These are phyloP conservation scores for Drosophila obscura DNA, from an alignment of 1,140 invertebrate species.

Conservation along the genomic window DNA sequence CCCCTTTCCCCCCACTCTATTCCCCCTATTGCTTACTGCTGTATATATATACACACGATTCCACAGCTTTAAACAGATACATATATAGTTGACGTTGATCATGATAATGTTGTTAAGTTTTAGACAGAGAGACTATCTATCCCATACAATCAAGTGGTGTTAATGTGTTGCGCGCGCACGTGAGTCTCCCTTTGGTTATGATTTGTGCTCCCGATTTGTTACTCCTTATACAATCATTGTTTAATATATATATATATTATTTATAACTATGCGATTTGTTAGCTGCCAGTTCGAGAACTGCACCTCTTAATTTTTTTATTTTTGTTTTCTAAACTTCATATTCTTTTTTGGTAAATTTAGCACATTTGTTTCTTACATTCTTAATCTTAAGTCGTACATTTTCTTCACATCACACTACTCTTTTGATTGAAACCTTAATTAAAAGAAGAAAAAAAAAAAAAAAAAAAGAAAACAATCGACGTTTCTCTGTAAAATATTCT, in stretches of 20 bases:
- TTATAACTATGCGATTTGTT: slow-evolving; percentile 64
- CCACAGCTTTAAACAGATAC: slow-evolving; percentile 29
- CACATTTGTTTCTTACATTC: slow-evolving; percentile 63
- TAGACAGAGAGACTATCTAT: slow-evolving; percentile 11
- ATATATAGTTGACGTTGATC: slow-evolving; percentile 61
- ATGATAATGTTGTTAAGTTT: slow-evolving; percentile 80
- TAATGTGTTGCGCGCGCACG: slow-evolving; percentile 80
- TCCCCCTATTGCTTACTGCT: slow-evolving; percentile 66
- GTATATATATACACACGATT: slow-evolving; percentile 32
- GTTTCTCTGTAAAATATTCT: slow-evolving; percentile 57
- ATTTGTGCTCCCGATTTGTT: slow-evolving; percentile 77
- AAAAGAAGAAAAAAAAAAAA: neutral
- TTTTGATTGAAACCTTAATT: slow-evolving; percentile 14
- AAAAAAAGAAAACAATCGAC: slow-evolving; percentile 22
- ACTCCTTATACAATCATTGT: slow-evolving; percentile 43
- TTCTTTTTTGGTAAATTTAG: slow-evolving; percentile 47
- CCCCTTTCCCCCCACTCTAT: neutral
- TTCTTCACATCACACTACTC: slow-evolving; percentile 62
- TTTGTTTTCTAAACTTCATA: slow-evolving; percentile 38
- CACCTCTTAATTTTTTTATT: slow-evolving; percentile 35
- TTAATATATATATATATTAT: slow-evolving; percentile 36
- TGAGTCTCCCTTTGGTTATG: slow-evolving; percentile 80
- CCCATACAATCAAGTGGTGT: slow-evolving; percentile 62
- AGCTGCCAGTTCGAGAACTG: slow-evolving; percentile 51
- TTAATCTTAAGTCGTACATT: slow-evolving; percentile 71